Base-by-base conservation (phyloP, 2,113 vertebrate genomes). In the Mirounga angustirostris region DNA sequence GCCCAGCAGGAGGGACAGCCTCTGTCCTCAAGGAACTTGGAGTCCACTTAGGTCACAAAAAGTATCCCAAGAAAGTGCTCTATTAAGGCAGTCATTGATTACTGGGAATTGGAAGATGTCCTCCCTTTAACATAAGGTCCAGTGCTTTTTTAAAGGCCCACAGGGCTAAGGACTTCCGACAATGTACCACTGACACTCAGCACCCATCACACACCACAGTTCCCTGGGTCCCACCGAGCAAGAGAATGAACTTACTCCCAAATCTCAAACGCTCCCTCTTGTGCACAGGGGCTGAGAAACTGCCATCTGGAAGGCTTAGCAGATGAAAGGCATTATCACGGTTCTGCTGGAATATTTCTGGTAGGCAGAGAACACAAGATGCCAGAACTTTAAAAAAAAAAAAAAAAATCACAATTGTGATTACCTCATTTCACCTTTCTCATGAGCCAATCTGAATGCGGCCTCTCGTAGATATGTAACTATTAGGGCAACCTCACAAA, bases 341-440 rank as follows among this genome's bases (percentile, higher is more conserved):
- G 71, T 46, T 95, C 85, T 95, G 78, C 96, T 28, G 52, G 95
- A 95, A 69, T 87, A 71, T 94, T 97, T 95, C 96, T 93, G 92
- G 89, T 59, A 96, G 97, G 91, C 93, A 97, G 71, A 93, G 85
- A 95, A 97, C 76, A 87, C 36, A 71, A 95, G 91, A 97, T 93
- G 89, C 96, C 96, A 95, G 93, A 96, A 95, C 76, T 87, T 81
- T 1, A 4, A 26, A 80, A 69, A 52, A 61, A 73, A 58, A 59
- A 36, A 79, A 78, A 67, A 90, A 58, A 92, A 63, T 84, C 89
- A 83, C 15, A 95, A 97, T 96, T 87, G 89, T 76, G 82, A 94
- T 98, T 80, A 97, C 97, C 97, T 98, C 54, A 18, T 76, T 96
- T 97, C 92, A 98, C 97, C 97, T 96, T 96, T 91, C 76, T 90